A percentile compares a stretch with the other conserved stretches of the same genome.
phyloP scores from a whole-genome alignment of 1,140 invertebrate genomes.

The Drosophila parvula region DNA sequence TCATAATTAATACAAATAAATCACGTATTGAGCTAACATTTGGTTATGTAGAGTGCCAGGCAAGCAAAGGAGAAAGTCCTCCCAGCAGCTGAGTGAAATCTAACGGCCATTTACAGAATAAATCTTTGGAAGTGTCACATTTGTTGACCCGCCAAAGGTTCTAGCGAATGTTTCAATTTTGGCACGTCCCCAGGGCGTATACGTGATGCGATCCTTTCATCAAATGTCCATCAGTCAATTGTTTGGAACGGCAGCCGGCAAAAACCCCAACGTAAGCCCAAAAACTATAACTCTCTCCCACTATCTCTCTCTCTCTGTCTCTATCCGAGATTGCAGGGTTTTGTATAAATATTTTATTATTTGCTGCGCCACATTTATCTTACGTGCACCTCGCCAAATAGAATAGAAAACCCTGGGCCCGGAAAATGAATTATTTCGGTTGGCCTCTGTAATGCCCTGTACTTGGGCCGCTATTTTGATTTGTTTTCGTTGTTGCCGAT shows the following conservation, averaged over 20 bases:
- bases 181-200: slow-evolving; percentile 45
- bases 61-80: neutral
- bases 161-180: slow-evolving; percentile 38
- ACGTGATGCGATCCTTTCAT: slow-evolving; percentile 58
- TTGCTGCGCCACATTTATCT: slow-evolving; percentile 41
- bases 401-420: neutral
- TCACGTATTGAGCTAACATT: neutral
- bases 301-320: neutral
- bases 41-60: neutral
- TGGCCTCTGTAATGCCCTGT: slow-evolving; percentile 5
- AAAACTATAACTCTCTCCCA: slow-evolving; percentile 21
- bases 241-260: slow-evolving; percentile 13
- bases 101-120: slow-evolving; percentile 34
- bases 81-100: slow-evolving; percentile 12
- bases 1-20: neutral
- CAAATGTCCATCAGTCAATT: slow-evolving; percentile 58
- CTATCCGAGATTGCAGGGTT: slow-evolving; percentile 14
- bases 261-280: slow-evolving; percentile 5
- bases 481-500: slow-evolving; percentile 21
- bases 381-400: slow-evolving; percentile 1
- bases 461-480: slow-evolving; percentile 21
- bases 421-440: slow-evolving; percentile 36
- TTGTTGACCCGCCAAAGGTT: slow-evolving; percentile 38
- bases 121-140: slow-evolving; percentile 43
- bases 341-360: slow-evolving; percentile 54